A percentile compares a stretch with the other conserved stretches of the same genome.
phyloP scores from a whole-genome alignment of 1,140 invertebrate genomes.

The Ostrea edulis region DNA sequence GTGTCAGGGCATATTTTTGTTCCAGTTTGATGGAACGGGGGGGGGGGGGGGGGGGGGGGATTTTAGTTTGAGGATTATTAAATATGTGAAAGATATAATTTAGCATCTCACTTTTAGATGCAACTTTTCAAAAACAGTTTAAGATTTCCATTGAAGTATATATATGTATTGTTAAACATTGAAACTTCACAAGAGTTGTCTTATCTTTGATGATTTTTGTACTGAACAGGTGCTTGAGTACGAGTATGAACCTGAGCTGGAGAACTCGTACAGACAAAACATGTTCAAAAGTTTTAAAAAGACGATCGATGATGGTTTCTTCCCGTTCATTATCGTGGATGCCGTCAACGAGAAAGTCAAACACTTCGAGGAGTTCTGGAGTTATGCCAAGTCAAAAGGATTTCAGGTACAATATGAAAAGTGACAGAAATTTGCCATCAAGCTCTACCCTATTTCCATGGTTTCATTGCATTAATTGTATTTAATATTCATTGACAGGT shows the following conservation, averaged over 20 bases:
- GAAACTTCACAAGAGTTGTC: too few species aligned
- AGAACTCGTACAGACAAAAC: constrained; percentile 89
- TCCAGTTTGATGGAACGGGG: too few species aligned
- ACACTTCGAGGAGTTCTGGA: constrained; percentile 92
- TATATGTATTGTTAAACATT: too few species aligned
- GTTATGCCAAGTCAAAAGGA: constrained; percentile 90
- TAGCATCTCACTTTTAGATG: too few species aligned
- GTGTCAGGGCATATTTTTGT: too few species aligned
- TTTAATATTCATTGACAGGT: constrained; percentile 82
- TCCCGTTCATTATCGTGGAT: constrained; percentile 95
- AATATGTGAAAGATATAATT: too few species aligned
- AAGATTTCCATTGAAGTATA: too few species aligned
- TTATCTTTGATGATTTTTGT: background rate
- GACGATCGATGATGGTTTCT: constrained; percentile 93
- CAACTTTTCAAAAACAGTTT: too few species aligned
- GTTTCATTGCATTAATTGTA: background rate
- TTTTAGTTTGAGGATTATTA: too few species aligned
- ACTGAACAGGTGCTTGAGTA: constrained; percentile 89
- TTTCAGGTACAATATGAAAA: constrained; percentile 87
- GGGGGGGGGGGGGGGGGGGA: too few species aligned
- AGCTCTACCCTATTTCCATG: background rate
- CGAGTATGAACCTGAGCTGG: constrained; percentile 93
- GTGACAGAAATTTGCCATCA: background rate
- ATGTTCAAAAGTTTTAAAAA: constrained; percentile 95
- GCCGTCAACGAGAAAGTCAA: constrained; percentile 86